A percentile compares a stretch with the other conserved stretches of the same genome.
Conservation (phyloP, 1,140 invertebrate genomes). For the Sweltsa coloradensis region DNA sequence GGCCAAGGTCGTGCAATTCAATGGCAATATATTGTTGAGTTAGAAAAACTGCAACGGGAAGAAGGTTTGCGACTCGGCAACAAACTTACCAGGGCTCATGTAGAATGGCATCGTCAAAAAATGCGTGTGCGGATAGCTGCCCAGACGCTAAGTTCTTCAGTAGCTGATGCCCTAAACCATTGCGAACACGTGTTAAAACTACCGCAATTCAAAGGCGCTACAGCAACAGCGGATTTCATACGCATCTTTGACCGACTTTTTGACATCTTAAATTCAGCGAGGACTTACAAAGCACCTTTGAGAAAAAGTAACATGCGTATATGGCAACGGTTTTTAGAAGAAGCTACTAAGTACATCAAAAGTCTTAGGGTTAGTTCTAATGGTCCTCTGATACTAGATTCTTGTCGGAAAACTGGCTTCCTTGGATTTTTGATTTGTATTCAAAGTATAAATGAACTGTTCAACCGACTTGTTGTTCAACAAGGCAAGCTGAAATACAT, state of each 20-base stretch:
- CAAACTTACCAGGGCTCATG: slow-evolving; percentile 12
- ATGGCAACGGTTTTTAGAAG: slow-evolving; percentile 10
- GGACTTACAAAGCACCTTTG: slow-evolving; percentile 14
- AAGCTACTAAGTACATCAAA: slow-evolving; percentile 6
- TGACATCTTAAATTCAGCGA: slow-evolving; percentile 15
- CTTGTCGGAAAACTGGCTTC: slow-evolving; percentile 20
- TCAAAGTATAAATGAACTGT: slow-evolving; percentile 19
- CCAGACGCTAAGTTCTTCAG: slow-evolving; percentile 11
- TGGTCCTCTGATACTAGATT: background rate
- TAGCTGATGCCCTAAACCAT: slow-evolving; percentile 7
- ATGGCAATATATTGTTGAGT: slow-evolving; percentile 9
- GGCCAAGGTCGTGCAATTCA: slow-evolving; percentile 8
- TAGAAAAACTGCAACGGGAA: slow-evolving; percentile 11
- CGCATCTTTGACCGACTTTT: slow-evolving; percentile 11
- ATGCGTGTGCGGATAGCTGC: slow-evolving; percentile 14
- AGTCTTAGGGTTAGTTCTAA: background rate
- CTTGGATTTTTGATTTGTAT: slow-evolving; percentile 22
- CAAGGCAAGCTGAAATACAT: slow-evolving; percentile 15
- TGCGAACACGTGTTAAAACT: slow-evolving; percentile 7
- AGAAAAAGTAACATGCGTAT: background rate
- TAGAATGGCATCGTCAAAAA: slow-evolving; percentile 14
- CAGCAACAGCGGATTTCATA: slow-evolving; percentile 4
- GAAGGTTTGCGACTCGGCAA: slow-evolving; percentile 9
- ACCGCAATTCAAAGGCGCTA: slow-evolving; percentile 1
- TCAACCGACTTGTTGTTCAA: slow-evolving; percentile 14